Percentiles rank a stretch among this genome's conserved stretches.
Conservation (phyloP, 2,113 vertebrate genomes). For the Asarcornis scutulata region DNA sequence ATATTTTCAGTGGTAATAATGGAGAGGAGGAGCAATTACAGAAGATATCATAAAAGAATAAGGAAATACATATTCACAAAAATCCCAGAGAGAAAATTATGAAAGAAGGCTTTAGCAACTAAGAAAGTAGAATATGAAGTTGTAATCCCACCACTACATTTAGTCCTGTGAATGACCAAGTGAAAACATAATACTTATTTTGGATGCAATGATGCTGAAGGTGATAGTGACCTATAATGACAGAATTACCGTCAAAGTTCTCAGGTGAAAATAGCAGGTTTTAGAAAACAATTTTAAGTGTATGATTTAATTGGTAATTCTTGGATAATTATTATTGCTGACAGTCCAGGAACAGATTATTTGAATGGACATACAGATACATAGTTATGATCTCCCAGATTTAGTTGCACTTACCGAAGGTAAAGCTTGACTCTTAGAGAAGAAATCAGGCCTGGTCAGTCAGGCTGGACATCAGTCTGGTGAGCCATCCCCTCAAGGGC, state of each 20-base stretch:
- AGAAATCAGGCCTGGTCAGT: not conserved
- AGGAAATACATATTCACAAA: not conserved
- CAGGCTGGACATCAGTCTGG: not conserved
- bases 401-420: conserved; percentile 40
- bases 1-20: not conserved
- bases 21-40: not conserved
- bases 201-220: not conserved
- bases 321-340: conserved; percentile 42
- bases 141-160: not conserved
- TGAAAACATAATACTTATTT: not conserved
- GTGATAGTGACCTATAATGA: not conserved
- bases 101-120: not conserved
- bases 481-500: conserved; percentile 1
- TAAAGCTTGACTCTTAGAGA: not conserved
- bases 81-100: not conserved
- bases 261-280: not conserved
- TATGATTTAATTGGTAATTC: conserved; percentile 45
- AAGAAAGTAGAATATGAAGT: not conserved
- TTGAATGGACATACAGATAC: not conserved
- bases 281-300: conserved; percentile 44
- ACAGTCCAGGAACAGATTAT: conserved; percentile 36
- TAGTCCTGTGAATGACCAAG: not conserved
- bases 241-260: not conserved
- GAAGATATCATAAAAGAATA: not conserved
- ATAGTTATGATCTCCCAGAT: conserved; percentile 12